phyloP scores from a whole-genome alignment of 1,140 invertebrate genomes.

The Scaptomyza graminum region DNA sequence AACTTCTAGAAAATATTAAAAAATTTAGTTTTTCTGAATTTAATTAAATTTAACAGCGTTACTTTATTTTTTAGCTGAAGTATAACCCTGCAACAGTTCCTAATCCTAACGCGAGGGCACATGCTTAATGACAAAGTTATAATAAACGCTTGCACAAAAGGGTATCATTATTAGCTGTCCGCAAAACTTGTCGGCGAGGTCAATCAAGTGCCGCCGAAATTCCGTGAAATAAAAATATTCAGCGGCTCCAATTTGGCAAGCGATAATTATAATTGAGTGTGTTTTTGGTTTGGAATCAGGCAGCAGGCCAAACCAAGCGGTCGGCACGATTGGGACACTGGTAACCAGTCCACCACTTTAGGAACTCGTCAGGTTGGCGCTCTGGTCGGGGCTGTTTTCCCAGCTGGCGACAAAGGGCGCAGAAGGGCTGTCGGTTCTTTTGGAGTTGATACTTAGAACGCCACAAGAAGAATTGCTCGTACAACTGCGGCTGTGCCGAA shows the following conservation, averaged over 20 bases:
- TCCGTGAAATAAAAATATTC: constrained; percentile 64
- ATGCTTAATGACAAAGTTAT: constrained; percentile 25
- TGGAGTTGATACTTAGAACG: constrained; percentile 45
- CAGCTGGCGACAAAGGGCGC: constrained; percentile 42
- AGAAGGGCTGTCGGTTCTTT: constrained; percentile 30
- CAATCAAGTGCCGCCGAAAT: constrained; percentile 72
- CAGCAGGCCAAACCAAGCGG: neutral
- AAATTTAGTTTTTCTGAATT: no score
- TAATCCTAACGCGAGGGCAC: neutral
- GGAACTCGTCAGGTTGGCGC: constrained; percentile 25
- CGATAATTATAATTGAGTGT: constrained; percentile 66
- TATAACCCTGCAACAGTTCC: no score
- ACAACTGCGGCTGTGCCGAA: neutral
- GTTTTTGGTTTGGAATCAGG: constrained; percentile 6
- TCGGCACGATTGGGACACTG: constrained; percentile 42
- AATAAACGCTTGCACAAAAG: neutral
- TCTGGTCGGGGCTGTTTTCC: neutral
- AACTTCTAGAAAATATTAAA: no score
- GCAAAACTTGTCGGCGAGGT: constrained; percentile 50
- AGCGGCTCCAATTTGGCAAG: constrained; percentile 59
- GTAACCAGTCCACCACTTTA: constrained; percentile 51
- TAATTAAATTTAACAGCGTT: no score
- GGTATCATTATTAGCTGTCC: constrained; percentile 46
- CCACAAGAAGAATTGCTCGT: constrained; percentile 56
- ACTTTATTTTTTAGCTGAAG: neutral